Conservation (phyloP, 2,797 vertebrate genomes). For the Champsocephalus esox region DNA sequence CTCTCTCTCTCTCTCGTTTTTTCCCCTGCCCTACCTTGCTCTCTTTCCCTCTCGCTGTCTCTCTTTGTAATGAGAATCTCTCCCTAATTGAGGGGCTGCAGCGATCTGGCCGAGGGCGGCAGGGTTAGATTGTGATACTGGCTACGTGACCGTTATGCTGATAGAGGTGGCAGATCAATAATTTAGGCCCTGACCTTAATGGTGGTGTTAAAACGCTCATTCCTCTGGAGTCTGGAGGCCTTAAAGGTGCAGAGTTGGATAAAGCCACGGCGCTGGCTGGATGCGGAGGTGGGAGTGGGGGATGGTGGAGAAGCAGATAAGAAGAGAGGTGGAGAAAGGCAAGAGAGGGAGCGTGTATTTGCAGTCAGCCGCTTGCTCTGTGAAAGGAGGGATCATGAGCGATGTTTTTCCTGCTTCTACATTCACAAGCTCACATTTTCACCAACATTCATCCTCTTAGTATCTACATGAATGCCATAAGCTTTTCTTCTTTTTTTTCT, state of each 20-base stretch:
- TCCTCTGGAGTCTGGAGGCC: constrained; percentile 91
- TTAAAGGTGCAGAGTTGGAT: constrained; percentile 81
- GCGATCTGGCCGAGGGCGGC: constrained; percentile 84
- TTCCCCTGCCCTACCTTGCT: constrained; percentile 53
- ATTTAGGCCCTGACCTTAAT: constrained; percentile 98
- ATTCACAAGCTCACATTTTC: constrained; percentile 80
- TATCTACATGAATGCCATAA: constrained; percentile 75
- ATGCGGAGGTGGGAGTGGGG: constrained; percentile 70
- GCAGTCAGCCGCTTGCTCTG: constrained; percentile 74
- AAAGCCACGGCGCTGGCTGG: constrained; percentile 62
- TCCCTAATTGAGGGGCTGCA: constrained; percentile 95
- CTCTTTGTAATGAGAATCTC: constrained; percentile 97
- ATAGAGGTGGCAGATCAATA: constrained; percentile 98
- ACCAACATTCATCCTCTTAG: constrained; percentile 82
- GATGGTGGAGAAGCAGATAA: constrained; percentile 78
- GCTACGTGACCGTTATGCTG: constrained; percentile 99
- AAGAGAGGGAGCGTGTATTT: constrained; percentile 72
- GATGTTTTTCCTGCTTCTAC: constrained; percentile 76
- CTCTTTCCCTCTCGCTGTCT: constrained; percentile 87
- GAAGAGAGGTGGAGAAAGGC: constrained; percentile 75
- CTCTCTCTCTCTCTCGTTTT: constrained; percentile 45
- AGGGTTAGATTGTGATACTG: constrained; percentile 92
- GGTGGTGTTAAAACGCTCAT: constrained; percentile 94
- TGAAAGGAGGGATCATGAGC: constrained; percentile 77
- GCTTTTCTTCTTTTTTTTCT: constrained; percentile 52